phyloP scores from a whole-genome alignment of 1,140 invertebrate genomes.

The Vanessa atalanta region DNA sequence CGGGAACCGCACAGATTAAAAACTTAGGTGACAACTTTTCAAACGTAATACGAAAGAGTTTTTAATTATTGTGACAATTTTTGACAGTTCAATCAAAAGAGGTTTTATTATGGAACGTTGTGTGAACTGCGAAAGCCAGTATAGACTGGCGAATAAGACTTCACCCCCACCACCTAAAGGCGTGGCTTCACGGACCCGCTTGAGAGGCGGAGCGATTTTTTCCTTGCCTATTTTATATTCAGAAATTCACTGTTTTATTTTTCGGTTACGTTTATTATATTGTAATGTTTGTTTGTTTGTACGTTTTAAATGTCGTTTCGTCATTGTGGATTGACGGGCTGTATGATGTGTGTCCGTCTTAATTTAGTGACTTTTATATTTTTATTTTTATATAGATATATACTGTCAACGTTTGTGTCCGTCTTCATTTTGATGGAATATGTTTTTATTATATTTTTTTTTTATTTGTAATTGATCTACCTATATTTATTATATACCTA shows the following conservation, averaged over 20 bases:
- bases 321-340: slow-evolving; percentile 42
- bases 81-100: slow-evolving; percentile 25
- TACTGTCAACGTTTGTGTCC: slow-evolving; percentile 12
- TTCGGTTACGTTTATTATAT: slow-evolving; percentile 65
- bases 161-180: slow-evolving; percentile 47
- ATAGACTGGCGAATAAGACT: slow-evolving; percentile 62
- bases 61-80: slow-evolving; percentile 14
- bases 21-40: not conserved
- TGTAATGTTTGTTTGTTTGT: slow-evolving; percentile 50
- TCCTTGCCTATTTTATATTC: slow-evolving; percentile 54
- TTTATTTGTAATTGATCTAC: not conserved
- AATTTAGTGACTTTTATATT: slow-evolving; percentile 39
- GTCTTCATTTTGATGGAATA: slow-evolving; percentile 17
- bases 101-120: slow-evolving; percentile 40
- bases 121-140: slow-evolving; percentile 60
- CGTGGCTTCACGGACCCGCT: slow-evolving; percentile 40
- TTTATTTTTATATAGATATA: slow-evolving; percentile 26
- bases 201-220: slow-evolving; percentile 55
- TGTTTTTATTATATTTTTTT: slow-evolving; percentile 1
- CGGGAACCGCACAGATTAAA: slow-evolving; percentile 4
- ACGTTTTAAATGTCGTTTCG: slow-evolving; percentile 46
- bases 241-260: slow-evolving; percentile 50
- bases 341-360: slow-evolving; percentile 27
- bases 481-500: too few species aligned
- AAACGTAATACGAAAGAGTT: not conserved